Evolutionary conservation across 1,140 invertebrate species (phyloP), one percentile per base, ranked within the genome.

Genomic region (Holotrichia oblita): DNA sequence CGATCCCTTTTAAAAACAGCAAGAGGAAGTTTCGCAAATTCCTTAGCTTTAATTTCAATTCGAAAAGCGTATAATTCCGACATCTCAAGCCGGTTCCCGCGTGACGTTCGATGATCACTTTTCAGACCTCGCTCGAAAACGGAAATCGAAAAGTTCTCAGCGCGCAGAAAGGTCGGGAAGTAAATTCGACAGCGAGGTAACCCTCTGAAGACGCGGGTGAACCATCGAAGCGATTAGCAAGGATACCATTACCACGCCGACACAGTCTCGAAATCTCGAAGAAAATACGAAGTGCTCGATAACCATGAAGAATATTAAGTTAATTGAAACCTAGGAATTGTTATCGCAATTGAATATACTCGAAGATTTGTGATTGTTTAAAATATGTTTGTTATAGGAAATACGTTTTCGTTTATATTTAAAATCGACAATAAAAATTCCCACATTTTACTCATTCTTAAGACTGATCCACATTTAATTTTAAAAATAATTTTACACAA

Each of bases 131-230:
- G 6, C 55, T 20, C 61, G 17, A 64, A 64, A 20, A 64, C 61
- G 61, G 61, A 64, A 64, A 64, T 64, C 61, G 61, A 20, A 64
- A 64, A 64, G 61, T 22, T 64, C 22, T 64, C 61, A 17, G 8
- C 17, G 17, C 6, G 61, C 4, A n/a, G 12, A 14, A 64, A 27
- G 10, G 61, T 20, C n/a, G 10, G 4, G 61, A 27, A 24, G 61
- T 64, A 64, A 27, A 24, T 22, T 17, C 61, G 17, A 64, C 61
- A 9, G 17, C 9, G n/a, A 64, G 12, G 44, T 14, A 48, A 64
- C 17, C 61, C 61, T 64, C 61, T 2, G 17, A 64, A 27, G 61
- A 64, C 6, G 61, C 61, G n/a, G 61, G 24, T 27, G 17, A 64
- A 64, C 61, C 61, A 64, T 20, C n/a, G 61, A 22, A 17, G 17